Conservation (phyloP, 1,140 invertebrate species). For the Drosophila repletoides region DNA sequence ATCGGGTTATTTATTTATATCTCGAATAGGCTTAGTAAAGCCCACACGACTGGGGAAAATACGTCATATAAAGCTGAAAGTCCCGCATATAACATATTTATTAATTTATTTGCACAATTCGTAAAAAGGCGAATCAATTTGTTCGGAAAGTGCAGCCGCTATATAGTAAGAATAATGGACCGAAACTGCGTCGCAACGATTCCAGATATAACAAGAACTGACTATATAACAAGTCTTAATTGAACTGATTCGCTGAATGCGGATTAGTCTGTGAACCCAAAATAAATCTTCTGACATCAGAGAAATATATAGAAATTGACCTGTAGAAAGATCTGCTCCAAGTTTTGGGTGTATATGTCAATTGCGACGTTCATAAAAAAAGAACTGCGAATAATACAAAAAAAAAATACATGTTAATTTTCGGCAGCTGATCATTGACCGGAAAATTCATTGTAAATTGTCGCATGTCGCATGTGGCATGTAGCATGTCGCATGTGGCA, state of each 20-base stretch:
- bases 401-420: not conserved
- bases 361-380: not conserved
- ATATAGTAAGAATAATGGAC: conserved; percentile 16
- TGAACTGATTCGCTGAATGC: conserved; percentile 60
- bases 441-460: conserved; percentile 22
- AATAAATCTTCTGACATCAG: not conserved
- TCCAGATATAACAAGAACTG: too few relatives aligned
- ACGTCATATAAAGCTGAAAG: too few relatives aligned
- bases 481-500: conserved; percentile 21
- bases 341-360: conserved; percentile 2
- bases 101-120: too few relatives aligned
- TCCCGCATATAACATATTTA: too few relatives aligned
- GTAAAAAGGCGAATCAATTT: too few relatives aligned
- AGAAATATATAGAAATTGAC: conserved; percentile 1
- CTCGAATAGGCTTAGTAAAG: conserved; percentile 1
- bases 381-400: not conserved
- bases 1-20: conserved; percentile 8
- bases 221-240: conserved; percentile 59
- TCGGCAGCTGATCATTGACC: conserved; percentile 39
- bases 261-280: conserved; percentile 27
- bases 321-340: conserved; percentile 2
- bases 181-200: conserved; percentile 47
- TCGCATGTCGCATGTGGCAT: conserved; percentile 9
- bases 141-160: too few relatives aligned
- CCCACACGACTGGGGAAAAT: not conserved